Evolutionary conservation across 2,113 vertebrate species (phyloP).

Genomic region (Oryzias celebensis): DNA sequence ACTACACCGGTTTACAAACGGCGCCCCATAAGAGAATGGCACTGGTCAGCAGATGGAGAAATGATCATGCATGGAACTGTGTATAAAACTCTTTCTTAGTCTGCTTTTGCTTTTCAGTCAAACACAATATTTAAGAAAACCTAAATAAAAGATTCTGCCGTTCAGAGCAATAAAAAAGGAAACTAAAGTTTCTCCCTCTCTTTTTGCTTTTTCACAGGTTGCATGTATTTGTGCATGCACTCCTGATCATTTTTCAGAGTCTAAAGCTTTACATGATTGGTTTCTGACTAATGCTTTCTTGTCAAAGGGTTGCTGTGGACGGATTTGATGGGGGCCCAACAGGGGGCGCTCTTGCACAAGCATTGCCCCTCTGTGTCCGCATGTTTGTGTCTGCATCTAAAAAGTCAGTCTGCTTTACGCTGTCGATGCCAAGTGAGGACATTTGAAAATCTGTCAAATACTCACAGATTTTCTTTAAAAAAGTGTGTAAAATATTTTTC

Average conservation of each 20-base stretch:
- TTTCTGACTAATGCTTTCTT: neutral
- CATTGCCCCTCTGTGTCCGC: no score
- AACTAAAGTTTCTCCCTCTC: neutral
- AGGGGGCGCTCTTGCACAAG: conserved; percentile 66
- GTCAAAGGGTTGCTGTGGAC: neutral
- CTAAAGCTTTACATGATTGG: conserved; percentile 2
- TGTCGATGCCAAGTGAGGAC: no score
- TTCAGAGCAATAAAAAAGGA: neutral
- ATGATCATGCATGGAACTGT: conserved; percentile 53
- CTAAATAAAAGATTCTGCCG: neutral
- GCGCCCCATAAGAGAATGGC: conserved; percentile 65
- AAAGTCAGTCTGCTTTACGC: no score
- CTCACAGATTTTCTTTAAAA: no score
- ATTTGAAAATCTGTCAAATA: no score
- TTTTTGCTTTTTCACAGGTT: neutral
- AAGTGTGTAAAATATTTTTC: no score
- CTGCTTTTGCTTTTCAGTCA: neutral
- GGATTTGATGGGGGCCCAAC: conserved; percentile 40
- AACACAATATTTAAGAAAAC: neutral
- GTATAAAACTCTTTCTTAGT: conserved; percentile 9
- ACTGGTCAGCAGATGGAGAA: conserved; percentile 74
- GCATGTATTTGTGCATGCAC: neutral
- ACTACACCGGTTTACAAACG: no score
- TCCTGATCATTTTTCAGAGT: neutral
- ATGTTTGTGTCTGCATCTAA: no score